These are phyloP conservation scores for Drosophila prolongata DNA, from an alignment of 2,888 invertebrate genomes.

Conservation along the genomic window DNA sequence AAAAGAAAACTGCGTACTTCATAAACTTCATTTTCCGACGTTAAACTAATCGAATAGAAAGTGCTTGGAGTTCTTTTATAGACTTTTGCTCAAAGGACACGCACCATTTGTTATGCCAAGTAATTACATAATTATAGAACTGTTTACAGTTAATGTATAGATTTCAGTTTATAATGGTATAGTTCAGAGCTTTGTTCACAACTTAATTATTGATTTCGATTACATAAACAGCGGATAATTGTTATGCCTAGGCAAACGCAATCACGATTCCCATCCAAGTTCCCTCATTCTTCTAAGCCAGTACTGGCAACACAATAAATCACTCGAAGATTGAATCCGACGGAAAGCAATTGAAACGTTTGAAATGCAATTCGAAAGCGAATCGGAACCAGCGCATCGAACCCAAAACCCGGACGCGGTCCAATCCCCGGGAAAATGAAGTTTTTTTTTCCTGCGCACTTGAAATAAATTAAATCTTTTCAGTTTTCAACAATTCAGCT, in stretches of 20 bases:
- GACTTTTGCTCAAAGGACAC: constrained; percentile 1
- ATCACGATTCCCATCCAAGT: constrained; percentile 33
- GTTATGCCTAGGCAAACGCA: constrained; percentile 48
- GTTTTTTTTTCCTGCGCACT: constrained; percentile 48
- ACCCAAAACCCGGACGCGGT: constrained; percentile 4
- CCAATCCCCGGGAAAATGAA: constrained; percentile 45
- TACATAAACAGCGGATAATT: constrained; percentile 36
- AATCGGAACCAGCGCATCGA: constrained; percentile 58
- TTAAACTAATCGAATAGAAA: constrained; percentile 1
- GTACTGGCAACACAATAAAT: constrained; percentile 59
- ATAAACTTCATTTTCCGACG: constrained; percentile 60
- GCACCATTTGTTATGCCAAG: constrained; percentile 33
- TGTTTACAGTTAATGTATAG: constrained; percentile 22
- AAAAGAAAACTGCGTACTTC: constrained; percentile 74
- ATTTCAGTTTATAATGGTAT: constrained; percentile 21
- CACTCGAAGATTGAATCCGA: constrained; percentile 66
- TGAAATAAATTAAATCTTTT: constrained; percentile 78
- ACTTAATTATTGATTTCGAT: constrained; percentile 43
- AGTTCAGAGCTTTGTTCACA: constrained; percentile 27
- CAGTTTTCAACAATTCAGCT: constrained; percentile 57
- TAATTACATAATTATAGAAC: constrained; percentile 52
- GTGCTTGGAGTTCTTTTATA: constrained; percentile 40
- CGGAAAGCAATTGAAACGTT: constrained; percentile 70
- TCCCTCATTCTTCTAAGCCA: not conserved
- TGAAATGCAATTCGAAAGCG: constrained; percentile 64